A percentile compares a stretch with the other conserved stretches of the same genome.
phyloP scores from a whole-genome alignment of 2,888 invertebrate species.

The Phoenoteleia sp. region DNA sequence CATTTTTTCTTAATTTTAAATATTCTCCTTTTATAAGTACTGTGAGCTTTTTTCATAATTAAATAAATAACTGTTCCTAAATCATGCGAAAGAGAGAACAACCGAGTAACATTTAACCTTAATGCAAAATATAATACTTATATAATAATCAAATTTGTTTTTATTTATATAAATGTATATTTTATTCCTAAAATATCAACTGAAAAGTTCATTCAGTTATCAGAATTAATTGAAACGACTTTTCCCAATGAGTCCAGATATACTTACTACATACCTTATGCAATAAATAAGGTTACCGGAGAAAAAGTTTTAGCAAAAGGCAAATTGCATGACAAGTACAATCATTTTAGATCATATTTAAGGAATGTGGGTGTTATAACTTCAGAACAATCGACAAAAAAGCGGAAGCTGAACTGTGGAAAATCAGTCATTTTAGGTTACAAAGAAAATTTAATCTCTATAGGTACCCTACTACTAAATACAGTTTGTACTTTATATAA shows the following conservation, averaged over 20 bases:
- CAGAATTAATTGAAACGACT: neutral
- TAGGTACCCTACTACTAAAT: no score
- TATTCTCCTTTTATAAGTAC: no score
- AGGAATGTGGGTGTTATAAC: neutral
- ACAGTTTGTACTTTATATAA: no score
- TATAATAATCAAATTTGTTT: no score
- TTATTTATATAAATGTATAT: no score
- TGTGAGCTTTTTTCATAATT: no score
- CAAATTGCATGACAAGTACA: constrained; percentile 14
- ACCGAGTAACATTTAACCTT: no score
- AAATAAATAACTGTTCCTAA: no score
- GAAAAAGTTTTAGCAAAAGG: constrained; percentile 9
- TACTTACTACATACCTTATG: neutral
- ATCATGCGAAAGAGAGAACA: no score
- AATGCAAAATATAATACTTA: no score
- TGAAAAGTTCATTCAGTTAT: neutral
- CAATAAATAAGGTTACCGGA: neutral
- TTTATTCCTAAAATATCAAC: no score
- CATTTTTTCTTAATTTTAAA: no score
- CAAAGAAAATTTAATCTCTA: neutral
- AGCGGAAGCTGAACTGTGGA: neutral
- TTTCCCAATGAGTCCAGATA: neutral
- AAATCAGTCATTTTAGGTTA: neutral
- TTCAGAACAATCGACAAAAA: neutral
- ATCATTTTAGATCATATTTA: neutral